Base-by-base conservation (phyloP, 2,113 vertebrate species). In the Sciurus niger region DNA sequence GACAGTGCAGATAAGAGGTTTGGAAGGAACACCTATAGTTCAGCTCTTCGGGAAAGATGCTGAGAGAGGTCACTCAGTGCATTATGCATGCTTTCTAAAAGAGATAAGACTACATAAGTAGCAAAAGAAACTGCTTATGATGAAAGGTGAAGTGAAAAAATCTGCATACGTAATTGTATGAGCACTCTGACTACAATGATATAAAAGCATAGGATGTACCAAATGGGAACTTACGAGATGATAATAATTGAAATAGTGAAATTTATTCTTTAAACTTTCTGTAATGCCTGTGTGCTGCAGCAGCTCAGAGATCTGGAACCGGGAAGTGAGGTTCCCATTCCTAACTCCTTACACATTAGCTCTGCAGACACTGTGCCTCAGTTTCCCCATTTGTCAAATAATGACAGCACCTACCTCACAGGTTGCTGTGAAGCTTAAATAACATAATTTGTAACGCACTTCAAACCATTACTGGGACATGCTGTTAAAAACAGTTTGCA, bases 131-230 rank as follows among this genome's bases (percentile, higher is more conserved):
- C 85, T 37, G 28, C 53, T 77, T 55, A 78, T 34, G 53, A 68
- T 55, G 43, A 24, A 84, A 76, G 1, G 24, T 30, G n/a, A 78
- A 76, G 34, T 34, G 37, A 34, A 74, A 84, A 77, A 12, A 22
- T 16, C 4, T 2, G 18, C 1, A 0, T 30, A 55, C 0, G n/a
- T 30, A 11, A 37, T 32, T 46, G 4, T 11, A n/a, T 20, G 18
- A 87, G 28, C 4, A 53, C 18, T 25, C 24, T 34, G 78, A 48
- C 16, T 34, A 58, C 32, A 37, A 24, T 9, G 17, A 58, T 16
- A 55, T 10, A 13, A 85, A 83, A 77, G 17, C 28, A 53, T 6
- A 73, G 32, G 5, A 18, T 34, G 14, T n/a, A 78, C 2, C 67
- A 58, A 74, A 32, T 9, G 13, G n/a, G 6, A 74, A 79, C 34